Base-by-base conservation (phyloP, 2,113 vertebrate species). In the Rhinolophus sinicus region DNA sequence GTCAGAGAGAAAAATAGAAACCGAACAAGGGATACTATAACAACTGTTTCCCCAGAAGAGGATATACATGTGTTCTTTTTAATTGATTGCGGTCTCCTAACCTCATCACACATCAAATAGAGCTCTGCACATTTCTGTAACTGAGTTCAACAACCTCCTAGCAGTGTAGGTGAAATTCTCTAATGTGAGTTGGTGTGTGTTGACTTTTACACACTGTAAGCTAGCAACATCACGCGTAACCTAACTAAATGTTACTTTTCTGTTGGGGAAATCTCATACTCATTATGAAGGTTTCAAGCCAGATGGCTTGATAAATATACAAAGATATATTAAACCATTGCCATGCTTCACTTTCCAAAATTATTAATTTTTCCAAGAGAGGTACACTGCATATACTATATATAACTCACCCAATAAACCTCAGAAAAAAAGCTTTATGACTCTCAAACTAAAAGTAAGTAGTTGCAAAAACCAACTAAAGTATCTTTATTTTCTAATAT, bases 161-260 rank as follows among this genome's bases (percentile, higher is more conserved):
- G 38, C 77, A 0, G 18, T 33, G 12, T 0, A 0, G 35, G 90
- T 88, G 65, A 30, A 67, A 52, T 16, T 92, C 62, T 67, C 54
- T 84, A 91, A 52, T n/a, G 56, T 19, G 44, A 60, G 54, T 88
- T 97, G 2, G 1, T 52, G 94, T 92, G 82, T 22, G 24, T 5
- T 26, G 67, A 94, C 19, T 77, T 97, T 35, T 93, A 85, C 35
- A 52, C 26, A 44, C 8, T 14, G 21, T 18, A 44, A 95, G n/a
- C 67, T 93, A 75, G 65, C 85, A 96, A 80, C 62, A 78, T 95
- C 96, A 96, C 92, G 95, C 92, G 87, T 97, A 86, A 94, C 90
- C 93, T 77, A 95, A 96, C 88, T 84, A 84, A 92, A 94, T 64
- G 69, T 90, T 90, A 76, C 95, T 96, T 97, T 94, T 96, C 52